A percentile compares a stretch with the other conserved stretches of the same genome.
Conservation (phyloP, 2,888 invertebrate genomes). For the Rhabditoides inermis region DNA sequence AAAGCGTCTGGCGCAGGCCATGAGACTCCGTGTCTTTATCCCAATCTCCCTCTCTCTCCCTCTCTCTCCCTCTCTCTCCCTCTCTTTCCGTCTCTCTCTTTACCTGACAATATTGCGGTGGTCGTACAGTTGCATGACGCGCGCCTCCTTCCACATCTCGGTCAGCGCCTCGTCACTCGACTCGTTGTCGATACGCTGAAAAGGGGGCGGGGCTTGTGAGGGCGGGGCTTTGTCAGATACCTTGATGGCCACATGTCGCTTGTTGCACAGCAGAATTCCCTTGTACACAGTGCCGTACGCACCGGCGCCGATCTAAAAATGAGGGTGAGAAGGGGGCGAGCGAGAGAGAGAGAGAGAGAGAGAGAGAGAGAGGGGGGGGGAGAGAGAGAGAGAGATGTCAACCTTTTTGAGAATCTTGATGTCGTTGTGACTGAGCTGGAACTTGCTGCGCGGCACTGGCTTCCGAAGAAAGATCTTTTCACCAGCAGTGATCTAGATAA, state of each 20-base stretch:
- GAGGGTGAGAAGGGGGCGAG: slow-evolving; percentile 8
- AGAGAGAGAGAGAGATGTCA: slow-evolving; percentile 1
- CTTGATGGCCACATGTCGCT: not conserved
- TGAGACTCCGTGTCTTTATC: too few species aligned
- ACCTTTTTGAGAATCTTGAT: slow-evolving; percentile 28
- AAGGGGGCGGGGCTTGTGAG: too few species aligned
- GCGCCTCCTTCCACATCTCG: slow-evolving; percentile 48
- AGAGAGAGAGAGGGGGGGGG: slow-evolving; percentile 5
- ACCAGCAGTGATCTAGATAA: too few species aligned
- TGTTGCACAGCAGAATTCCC: slow-evolving; percentile 18
- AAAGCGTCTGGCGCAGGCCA: too few species aligned
- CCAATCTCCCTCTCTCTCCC: too few species aligned
- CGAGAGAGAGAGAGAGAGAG: slow-evolving; percentile 5
- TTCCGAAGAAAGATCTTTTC: slow-evolving; percentile 23
- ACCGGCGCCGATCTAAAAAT: slow-evolving; percentile 31
- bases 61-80: too few species aligned
- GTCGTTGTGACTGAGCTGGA: slow-evolving; percentile 33
- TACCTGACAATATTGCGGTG: slow-evolving; percentile 40
- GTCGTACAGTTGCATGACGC: slow-evolving; percentile 44
- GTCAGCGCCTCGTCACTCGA: slow-evolving; percentile 25
- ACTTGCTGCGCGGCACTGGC: slow-evolving; percentile 33
- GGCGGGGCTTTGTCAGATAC: too few species aligned
- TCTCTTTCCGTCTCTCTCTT: too few species aligned
- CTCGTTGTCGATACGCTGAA: too few species aligned
- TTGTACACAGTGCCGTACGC: slow-evolving; percentile 42